Base-by-base conservation (phyloP, 2,888 invertebrate species). In the Lordiphosa fenestrarum region DNA sequence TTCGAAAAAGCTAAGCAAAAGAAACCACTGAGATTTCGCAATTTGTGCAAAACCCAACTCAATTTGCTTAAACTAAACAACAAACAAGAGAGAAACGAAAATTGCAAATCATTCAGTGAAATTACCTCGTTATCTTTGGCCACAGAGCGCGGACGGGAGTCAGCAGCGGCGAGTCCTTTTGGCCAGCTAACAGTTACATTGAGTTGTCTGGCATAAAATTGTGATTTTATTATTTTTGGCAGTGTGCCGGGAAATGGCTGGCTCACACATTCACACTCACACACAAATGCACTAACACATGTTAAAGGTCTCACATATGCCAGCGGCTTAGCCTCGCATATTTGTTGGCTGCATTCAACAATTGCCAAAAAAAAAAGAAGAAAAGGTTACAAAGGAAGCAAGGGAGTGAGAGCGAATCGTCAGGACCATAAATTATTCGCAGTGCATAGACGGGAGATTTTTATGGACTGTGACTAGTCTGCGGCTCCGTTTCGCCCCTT, bases 91-190 rank as follows among this genome's bases (percentile, higher is more conserved):
- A 55, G 61, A 62, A 66, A 61, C 57, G 57, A 65, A 65, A 60
- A 64, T 68, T 57, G 74, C 68, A 86, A 86, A 83, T 86, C 85
- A 84, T 84, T 77, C 78, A 63, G 69, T 61, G 66, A 78, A 85
- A 86, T 86, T 86, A 86, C 85, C 86, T 86, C 84, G 84, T 86
- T 86, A 86, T 84, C 76, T 81, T 66, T 71, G 73, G 70, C 81
- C 73, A 64, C 83, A 78, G 64, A 73, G 53, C 55, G 42, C 46
- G 50, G 38, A 42, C n/a, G 37, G 9, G 19, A 36, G 10, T n/a
- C 19, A 13, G 38, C 36, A n/a, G 10, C 30, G 30, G 37, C 12
- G 41, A 57, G 63, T 67, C 54, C 68, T 68, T 46, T 33, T 13
- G 50, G 69, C 42, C 37, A 40, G 55, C 53, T 35, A 53, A 42